phyloP scores from a whole-genome alignment of 2,113 vertebrate species.

The Amblyornis subalaris region DNA sequence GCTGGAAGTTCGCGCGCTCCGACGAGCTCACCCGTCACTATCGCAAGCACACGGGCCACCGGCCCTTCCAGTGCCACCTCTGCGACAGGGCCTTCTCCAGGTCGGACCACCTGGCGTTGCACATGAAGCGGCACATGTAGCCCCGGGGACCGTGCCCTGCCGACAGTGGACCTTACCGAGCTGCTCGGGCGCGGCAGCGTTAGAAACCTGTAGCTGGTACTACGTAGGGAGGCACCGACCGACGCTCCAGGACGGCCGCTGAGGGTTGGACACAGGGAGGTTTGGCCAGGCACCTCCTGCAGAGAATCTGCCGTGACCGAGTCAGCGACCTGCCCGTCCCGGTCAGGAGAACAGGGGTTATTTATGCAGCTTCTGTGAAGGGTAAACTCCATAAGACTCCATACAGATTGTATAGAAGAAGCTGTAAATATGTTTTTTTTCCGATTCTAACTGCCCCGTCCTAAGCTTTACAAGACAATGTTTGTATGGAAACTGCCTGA shows the following conservation, averaged over 20 bases:
- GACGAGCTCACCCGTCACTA: constrained; percentile 94
- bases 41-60: constrained; percentile 93
- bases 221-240: constrained; percentile 67
- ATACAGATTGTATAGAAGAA: constrained; percentile 38
- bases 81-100: constrained; percentile 93
- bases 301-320: constrained; percentile 36
- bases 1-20: constrained; percentile 94
- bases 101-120: constrained; percentile 92
- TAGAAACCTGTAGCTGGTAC: constrained; percentile 85
- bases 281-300: constrained; percentile 68
- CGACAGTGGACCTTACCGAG: not conserved
- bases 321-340: not conserved
- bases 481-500: constrained; percentile 83
- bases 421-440: constrained; percentile 22
- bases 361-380: constrained; percentile 68
- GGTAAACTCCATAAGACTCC: constrained; percentile 1
- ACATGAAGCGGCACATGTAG: constrained; percentile 96
- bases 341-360: constrained; percentile 44
- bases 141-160: not conserved
- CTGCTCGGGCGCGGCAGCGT: constrained; percentile 16
- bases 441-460: constrained; percentile 46
- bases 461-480: constrained; percentile 81
- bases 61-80: constrained; percentile 95
- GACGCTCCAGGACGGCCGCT: not conserved
- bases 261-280: constrained; percentile 63